Evolutionary conservation across 2,888 invertebrate genomes (phyloP), one percentile per base, ranked within the genome.

Genomic region (Chalcosyrphus nemorum): DNA sequence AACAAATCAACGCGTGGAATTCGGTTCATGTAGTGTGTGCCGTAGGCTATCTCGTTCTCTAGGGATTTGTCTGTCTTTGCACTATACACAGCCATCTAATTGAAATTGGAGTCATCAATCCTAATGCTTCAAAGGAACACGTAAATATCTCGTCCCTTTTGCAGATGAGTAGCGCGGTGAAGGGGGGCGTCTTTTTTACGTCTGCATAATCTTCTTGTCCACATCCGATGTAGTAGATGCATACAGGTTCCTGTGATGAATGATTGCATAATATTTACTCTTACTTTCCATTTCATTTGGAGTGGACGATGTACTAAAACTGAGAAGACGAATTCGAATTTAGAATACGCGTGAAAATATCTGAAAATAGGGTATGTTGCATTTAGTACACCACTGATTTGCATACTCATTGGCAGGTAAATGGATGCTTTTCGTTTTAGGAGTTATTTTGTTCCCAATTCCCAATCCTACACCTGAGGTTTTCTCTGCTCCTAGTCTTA

Each of bases 21-120:
- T 76, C 43, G 21, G 52, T 32, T 71, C 45, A 68, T 59, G 19
- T 9, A 61, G 27, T 35, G 27, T 57, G 32, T 21, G 21, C 13
- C 13, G 38, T 54, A 27, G 35, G n/a, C 52, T 52, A 59, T 61
- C 38, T 54, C 41, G 38, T 61, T 61, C 47, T 38, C 17, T 43
- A 7, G 15, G 32, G 17, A 6, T 32, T 71, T 6, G 52, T 63
- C 35, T 57, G 52, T 52, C 52, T 47, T 21, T 66, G 32, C 35
- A 17, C n/a, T 47, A 35, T 3, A 45, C 38, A 61, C 45, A 71
- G 63, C 35, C 27, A 59, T 76, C 52, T 59, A 71, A 81, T 71
- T 76, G 57, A 77, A 72, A 68, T 61, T 43, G 61, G 77, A 82
- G 61, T 78, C 78, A 82, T 82, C 72, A 77, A 78, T 82, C 72